These are phyloP conservation scores for Carterocephalus palaemon DNA, from an alignment of 2,888 invertebrate species.

Conservation along the genomic window DNA sequence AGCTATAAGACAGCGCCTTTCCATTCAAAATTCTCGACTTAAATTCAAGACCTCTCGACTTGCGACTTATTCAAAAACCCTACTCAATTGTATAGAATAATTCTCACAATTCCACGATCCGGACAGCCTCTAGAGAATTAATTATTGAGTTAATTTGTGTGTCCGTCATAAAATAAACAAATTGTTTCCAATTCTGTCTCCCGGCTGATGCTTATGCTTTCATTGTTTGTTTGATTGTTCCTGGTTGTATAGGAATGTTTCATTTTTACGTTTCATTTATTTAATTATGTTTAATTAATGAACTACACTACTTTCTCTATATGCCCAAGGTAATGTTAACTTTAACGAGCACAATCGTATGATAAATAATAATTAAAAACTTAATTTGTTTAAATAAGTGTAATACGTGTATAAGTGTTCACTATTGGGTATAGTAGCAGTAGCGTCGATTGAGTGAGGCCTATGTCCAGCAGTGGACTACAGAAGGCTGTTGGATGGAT, in stretches of 20 bases:
- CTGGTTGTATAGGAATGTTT: not conserved
- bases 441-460: no score
- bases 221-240: constrained; percentile 7
- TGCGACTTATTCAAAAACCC: constrained; percentile 4
- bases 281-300: not conserved
- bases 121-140: constrained; percentile 11
- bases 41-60: constrained; percentile 5
- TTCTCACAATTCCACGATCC: not conserved
- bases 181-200: constrained; percentile 6
- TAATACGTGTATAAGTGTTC: no score
- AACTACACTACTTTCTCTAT: no score
- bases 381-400: no score
- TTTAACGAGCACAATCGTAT: no score
- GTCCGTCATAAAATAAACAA: constrained; percentile 17
- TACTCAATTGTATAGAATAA: constrained; percentile 7
- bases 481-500: no score
- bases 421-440: no score
- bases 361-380: no score
- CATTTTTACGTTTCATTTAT: not conserved
- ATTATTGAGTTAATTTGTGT: constrained; percentile 18
- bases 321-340: no score
- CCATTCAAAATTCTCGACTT: constrained; percentile 3
- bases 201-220: not conserved
- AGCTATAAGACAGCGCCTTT: not conserved
- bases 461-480: no score